Evolutionary conservation across 2,797 vertebrate genomes (phyloP), one percentile per base, ranked within the genome.

Genomic region (Glossophaga mutica): DNA sequence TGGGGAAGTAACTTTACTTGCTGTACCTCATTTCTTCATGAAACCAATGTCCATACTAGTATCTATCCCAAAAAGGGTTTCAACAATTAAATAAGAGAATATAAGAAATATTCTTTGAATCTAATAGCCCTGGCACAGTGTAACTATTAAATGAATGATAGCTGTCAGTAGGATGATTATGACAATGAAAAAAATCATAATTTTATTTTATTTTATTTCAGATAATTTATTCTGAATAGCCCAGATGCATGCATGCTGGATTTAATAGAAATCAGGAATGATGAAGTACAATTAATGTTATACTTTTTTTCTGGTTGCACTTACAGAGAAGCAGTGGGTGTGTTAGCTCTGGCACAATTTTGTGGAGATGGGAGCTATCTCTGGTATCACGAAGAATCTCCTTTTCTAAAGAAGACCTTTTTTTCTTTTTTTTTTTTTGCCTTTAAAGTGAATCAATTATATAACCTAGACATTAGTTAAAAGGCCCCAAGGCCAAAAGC

Each of bases 381-480:
- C 79, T 39, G 92, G 39, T n/a, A 94, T 44, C 65, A 68, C 32
- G 65, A 90, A 84, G 87, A 74, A 90, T 91, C 74, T 91, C 55
- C 79, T 96, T 93, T 87, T 82, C 87, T 79, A 95, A 96, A 76
- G 88, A 82, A 48, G 78, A 22, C 50, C 62, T 90, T 96, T 83
- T 78, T 91, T 95, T 81, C 77, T 42, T 16, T 90, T 96, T 83
- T 78, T 91, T 95, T 81, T 81, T 42, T 16, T 68, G 57, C 73
- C 95, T 94, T 95, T 59, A 96, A 87, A 96, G 59, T 44, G 46
- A 93, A 83, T 93, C 77, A 92, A 48, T 95, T 95, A 84, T 57
- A 86, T 34, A 83, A 83, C 77, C 81, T 85, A 93, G 90, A 88
- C 87, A 82, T 86, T 93, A 87, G 95, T 96, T 92, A 93, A 94